Percentiles rank a stretch among this genome's conserved stretches.
These are phyloP conservation scores for Darevskia nairensis DNA, from an alignment of 2,797 vertebrate species.

Conservation along the genomic window DNA sequence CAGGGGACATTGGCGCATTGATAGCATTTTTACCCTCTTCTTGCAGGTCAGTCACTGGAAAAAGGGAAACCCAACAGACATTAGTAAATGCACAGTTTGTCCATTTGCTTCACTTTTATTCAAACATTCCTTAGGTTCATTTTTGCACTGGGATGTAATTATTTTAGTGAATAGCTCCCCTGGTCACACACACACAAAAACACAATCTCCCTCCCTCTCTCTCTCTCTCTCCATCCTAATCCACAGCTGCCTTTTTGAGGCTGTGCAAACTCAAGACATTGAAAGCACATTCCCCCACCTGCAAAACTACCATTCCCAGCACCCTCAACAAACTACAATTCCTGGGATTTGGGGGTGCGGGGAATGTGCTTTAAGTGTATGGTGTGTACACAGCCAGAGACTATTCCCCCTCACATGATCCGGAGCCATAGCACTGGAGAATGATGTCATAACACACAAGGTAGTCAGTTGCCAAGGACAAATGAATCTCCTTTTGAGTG, in stretches of 20 bases:
- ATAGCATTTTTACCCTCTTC: conserved; percentile 97
- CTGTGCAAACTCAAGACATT: neutral
- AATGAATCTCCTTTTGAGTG: neutral
- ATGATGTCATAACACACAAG: neutral
- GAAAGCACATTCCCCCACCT: too few species aligned
- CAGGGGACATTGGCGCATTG: conserved; percentile 88
- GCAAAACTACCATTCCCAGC: too few species aligned
- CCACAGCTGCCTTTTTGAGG: neutral
- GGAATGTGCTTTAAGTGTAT: too few species aligned
- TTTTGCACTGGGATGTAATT: conserved; percentile 6
- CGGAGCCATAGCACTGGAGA: neutral
- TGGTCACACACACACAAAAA: neutral
- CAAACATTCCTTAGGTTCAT: conserved; percentile 28
- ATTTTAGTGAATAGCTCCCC: neutral
- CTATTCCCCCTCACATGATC: neutral
- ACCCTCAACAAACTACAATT: too few species aligned
- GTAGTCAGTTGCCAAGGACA: neutral
- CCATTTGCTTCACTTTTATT: neutral
- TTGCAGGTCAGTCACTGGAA: conserved; percentile 93
- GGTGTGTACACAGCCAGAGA: too few species aligned
- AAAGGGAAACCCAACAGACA: neutral
- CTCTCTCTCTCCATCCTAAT: too few species aligned
- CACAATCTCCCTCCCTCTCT: too few species aligned
- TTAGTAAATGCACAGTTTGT: conserved; percentile 19
- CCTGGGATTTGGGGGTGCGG: too few species aligned